phyloP scores from a whole-genome alignment of 2,797 vertebrate species.

The Malurus splendens region DNA sequence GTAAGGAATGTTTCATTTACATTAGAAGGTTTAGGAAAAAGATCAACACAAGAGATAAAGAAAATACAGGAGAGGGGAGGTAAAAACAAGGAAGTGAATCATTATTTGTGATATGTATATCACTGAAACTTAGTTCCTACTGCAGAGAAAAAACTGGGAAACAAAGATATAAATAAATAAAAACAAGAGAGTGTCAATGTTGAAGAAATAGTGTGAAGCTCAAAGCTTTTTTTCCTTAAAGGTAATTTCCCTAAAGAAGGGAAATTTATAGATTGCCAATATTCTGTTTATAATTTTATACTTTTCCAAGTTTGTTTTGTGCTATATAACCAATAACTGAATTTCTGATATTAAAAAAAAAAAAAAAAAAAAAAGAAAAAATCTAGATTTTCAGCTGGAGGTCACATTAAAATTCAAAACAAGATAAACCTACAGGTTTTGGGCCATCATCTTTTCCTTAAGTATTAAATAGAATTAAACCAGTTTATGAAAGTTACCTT shows the following conservation, averaged over 20 bases:
- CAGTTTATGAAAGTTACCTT: background rate
- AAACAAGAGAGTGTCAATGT: background rate
- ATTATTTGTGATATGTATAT: background rate
- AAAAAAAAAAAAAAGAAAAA: too few species aligned
- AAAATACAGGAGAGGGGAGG: background rate
- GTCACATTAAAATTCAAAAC: background rate
- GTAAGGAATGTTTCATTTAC: conserved; percentile 7
- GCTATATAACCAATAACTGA: background rate
- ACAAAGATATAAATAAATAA: background rate
- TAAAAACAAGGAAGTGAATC: background rate
- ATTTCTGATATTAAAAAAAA: background rate
- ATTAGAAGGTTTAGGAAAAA: background rate
- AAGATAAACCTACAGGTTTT: background rate
- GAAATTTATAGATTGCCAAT: background rate
- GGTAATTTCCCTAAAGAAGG: background rate
- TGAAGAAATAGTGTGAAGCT: background rate
- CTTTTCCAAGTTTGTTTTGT: background rate
- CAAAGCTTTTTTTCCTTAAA: background rate
- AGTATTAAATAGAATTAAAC: background rate
- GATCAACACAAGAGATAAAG: background rate
- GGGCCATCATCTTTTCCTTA: background rate
- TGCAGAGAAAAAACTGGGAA: background rate
- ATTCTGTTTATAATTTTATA: background rate
- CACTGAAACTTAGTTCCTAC: background rate
- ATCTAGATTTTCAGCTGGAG: background rate